Conservation (phyloP, 2,888 invertebrate species). For the Cecidostiba fungosa region DNA sequence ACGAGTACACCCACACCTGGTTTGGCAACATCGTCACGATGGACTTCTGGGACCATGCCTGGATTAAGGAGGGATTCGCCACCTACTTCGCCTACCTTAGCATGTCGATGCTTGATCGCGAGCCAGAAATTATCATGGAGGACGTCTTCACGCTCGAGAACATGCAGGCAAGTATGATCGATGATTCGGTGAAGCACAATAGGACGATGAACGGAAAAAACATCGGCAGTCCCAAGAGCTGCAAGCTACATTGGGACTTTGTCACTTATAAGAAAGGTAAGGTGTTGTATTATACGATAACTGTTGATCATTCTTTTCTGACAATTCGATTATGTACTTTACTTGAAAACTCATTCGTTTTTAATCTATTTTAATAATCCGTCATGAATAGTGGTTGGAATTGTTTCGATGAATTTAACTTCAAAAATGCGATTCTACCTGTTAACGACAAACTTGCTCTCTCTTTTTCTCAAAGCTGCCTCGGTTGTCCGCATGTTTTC, state of each 20-base stretch:
- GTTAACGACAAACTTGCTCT: no score
- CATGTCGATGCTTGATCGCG: conserved; percentile 73
- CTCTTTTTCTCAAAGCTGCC: conserved; percentile 64
- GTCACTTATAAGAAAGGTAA: conserved; percentile 85
- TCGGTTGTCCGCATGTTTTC: conserved; percentile 71
- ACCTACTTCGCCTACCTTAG: conserved; percentile 80
- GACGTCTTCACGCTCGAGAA: conserved; percentile 82
- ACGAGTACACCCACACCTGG: conserved; percentile 87
- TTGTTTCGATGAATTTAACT: no score
- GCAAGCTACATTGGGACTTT: conserved; percentile 82
- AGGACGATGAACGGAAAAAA: conserved; percentile 82
- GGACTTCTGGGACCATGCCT: conserved; percentile 86
- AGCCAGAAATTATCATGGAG: conserved; percentile 79
- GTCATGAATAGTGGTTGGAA: no score
- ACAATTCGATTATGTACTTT: no score
- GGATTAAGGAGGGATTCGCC: conserved; percentile 90
- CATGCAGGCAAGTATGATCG: conserved; percentile 77
- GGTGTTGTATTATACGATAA: no score
- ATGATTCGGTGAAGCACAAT: conserved; percentile 80
- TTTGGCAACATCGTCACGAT: conserved; percentile 88
- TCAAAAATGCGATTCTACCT: no score
- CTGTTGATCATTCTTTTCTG: no score
- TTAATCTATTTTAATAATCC: no score
- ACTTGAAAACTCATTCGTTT: no score
- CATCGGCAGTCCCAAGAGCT: conserved; percentile 81